Percentiles rank a stretch among this genome's conserved stretches.
These are phyloP conservation scores for Corythornis cristatus DNA, from an alignment of 2,113 vertebrate species.

Conservation along the genomic window DNA sequence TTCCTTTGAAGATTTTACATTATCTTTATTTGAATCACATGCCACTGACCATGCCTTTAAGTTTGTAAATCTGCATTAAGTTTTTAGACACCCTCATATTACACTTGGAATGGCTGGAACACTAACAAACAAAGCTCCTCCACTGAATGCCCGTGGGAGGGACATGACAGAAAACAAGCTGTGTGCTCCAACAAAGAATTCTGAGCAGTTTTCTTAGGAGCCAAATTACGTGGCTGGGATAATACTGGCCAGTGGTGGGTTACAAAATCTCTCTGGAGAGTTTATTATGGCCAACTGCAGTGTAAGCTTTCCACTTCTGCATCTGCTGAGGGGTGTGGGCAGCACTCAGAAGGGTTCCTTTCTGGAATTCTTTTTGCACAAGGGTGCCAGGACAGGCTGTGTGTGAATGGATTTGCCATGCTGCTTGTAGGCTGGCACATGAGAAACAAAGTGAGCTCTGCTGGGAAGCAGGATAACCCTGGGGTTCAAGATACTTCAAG, in stretches of 20 bases:
- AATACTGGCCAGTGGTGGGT: neutral
- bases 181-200: neutral
- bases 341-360: neutral
- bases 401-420: neutral
- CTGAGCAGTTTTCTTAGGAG: neutral
- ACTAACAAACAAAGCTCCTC: slow-evolving; percentile 11
- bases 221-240: neutral
- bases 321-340: slow-evolving; percentile 51
- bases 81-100: neutral
- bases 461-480: neutral
- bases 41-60: neutral
- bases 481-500: neutral
- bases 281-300: neutral
- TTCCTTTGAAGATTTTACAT: neutral
- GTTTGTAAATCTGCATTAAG: neutral
- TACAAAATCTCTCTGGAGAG: neutral
- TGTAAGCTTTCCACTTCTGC: neutral
- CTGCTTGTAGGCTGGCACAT: fast-evolving
- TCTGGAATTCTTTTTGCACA: neutral
- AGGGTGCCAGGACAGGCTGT: neutral
- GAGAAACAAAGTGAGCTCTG: neutral
- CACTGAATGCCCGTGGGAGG: neutral
- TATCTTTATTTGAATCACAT: neutral
- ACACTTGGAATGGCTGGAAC: neutral
- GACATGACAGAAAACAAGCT: neutral